Conservation (phyloP, 2,888 invertebrate genomes). For the Microplitis manilae region DNA sequence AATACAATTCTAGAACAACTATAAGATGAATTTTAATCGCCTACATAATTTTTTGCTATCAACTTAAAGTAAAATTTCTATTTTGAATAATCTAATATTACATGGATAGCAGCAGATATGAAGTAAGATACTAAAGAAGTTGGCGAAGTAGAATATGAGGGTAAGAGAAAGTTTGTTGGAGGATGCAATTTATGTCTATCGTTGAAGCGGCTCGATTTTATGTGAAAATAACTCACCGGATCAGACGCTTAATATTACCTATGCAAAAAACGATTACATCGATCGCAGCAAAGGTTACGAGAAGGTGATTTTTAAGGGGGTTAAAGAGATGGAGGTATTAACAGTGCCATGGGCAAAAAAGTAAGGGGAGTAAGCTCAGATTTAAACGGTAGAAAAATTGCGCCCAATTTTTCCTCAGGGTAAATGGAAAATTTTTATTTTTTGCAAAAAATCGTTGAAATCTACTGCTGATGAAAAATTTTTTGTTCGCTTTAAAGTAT, state of each 20-base stretch:
- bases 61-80: background rate
- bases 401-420: background rate
- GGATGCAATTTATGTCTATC: slow-evolving; percentile 54
- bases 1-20: too few relatives aligned
- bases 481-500: slow-evolving; percentile 35
- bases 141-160: background rate
- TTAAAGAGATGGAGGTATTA: slow-evolving; percentile 1
- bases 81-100: background rate
- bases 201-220: slow-evolving; percentile 49
- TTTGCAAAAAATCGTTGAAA: slow-evolving; percentile 33
- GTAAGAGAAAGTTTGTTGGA: slow-evolving; percentile 44
- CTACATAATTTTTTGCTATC: background rate
- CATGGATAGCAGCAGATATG: background rate
- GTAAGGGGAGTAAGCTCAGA: slow-evolving; percentile 26
- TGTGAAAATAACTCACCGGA: slow-evolving; percentile 56
- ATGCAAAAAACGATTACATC: slow-evolving; percentile 54
- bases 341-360: background rate
- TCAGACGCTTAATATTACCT: slow-evolving; percentile 54
- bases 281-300: slow-evolving; percentile 40
- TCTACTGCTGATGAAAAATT: slow-evolving; percentile 51
- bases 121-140: slow-evolving; percentile 5
- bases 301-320: slow-evolving; percentile 26
- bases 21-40: too few relatives aligned
- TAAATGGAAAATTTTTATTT: slow-evolving; percentile 44
- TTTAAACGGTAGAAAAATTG: slow-evolving; percentile 43